Base-by-base conservation (phyloP, 35 echinoderm and acorn worm genomes). In the Apostichopus parvimensis region DNA sequence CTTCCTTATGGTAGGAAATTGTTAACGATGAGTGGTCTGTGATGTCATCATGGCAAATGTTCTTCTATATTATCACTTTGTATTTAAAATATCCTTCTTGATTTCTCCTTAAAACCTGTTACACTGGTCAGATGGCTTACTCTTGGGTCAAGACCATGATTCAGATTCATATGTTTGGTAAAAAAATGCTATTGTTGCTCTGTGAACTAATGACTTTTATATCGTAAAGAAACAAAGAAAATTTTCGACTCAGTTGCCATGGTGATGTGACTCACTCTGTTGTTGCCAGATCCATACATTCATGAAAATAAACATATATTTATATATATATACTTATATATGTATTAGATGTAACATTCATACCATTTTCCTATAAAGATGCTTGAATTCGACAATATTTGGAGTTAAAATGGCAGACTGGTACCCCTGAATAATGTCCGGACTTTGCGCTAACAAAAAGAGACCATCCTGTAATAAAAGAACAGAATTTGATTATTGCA, bases 381-480 rank as follows among this genome's bases (percentile, higher is more conserved):
- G 97, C 75, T 99, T 99, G 56, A 99, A 99, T 93, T 99, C 97
- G 13, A 99, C 92, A 52, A 93, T 80, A 79, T 99, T 99, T 82
- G 97, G 95, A 52, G 97, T 98, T 13, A 96, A 79, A 45, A 99
- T 99, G 2, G 94, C 97, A 60, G 93, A 78, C 28, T 88, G 96
- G 92, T 94, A 99, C n/a, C 90, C 90, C 23, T 88, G 57, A 45
- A 99, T 96, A 4, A 91, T 28, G 4, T 96, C 95, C 23, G 97
- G 93, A 11, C 58, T 60, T 79, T 96, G 91, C 8, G 61, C 73
- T 53, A 98, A 54, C 5, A 95, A 90, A 79, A 79, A 98, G n/a
- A 98, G 95, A 82, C 93, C 97, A 94, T 99, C 97, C 97, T 99
- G 57, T 58, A 65, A 93, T 13, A 2, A 91, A 11, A 57, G 15